phyloP scores from a whole-genome alignment of 1,140 invertebrate species.

The Pogonus chalceus region DNA sequence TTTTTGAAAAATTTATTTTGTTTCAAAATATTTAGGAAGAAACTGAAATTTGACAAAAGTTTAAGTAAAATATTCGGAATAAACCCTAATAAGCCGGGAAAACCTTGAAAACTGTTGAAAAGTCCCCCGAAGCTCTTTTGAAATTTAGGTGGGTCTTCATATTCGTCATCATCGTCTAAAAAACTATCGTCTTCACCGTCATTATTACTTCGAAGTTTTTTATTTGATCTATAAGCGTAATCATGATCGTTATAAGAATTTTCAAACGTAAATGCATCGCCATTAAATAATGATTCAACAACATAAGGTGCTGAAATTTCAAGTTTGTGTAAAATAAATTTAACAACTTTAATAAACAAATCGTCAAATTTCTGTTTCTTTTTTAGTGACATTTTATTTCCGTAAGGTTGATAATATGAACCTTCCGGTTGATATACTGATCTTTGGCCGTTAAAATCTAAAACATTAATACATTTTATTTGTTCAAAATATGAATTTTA shows the following conservation, averaged over 20 bases:
- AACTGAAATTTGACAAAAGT: conserved; percentile 5
- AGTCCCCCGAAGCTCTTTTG: not conserved
- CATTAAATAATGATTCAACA: conserved; percentile 1
- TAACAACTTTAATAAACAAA: not conserved
- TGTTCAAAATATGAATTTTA: not conserved
- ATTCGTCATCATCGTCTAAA: not conserved
- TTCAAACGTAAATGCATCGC: not conserved
- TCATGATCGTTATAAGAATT: not conserved
- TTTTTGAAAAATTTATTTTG: conserved; percentile 4
- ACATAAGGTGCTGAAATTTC: not conserved
- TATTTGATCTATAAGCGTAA: not conserved
- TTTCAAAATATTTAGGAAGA: conserved; percentile 3
- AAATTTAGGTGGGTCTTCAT: too few relatives aligned
- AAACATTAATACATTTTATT: not conserved
- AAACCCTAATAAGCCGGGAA: not conserved
- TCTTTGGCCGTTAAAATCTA: too few relatives aligned
- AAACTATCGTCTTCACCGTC: not conserved
- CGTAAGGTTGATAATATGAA: too few relatives aligned
- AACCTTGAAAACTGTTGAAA: not conserved
- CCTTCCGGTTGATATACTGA: too few relatives aligned
- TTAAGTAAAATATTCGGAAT: not conserved
- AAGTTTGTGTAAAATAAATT: conserved; percentile 6
- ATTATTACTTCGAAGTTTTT: not conserved
- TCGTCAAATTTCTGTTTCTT: not conserved
- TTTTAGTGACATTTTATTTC: not conserved